Conservation (phyloP, 2,888 invertebrate genomes). For the Rhamnusium bicolor region DNA sequence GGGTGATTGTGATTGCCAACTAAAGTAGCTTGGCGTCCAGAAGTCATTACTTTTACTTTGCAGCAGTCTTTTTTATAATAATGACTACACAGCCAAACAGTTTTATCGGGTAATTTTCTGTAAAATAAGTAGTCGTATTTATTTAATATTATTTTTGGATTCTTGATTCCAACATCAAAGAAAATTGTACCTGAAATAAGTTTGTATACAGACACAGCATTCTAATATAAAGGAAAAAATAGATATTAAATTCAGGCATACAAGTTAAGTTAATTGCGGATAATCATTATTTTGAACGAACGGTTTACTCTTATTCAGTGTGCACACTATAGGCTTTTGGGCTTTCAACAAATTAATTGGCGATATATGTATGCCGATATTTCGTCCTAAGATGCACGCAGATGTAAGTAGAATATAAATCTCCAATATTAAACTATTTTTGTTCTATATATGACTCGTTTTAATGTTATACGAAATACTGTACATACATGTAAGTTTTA, state of each 20-base stretch:
- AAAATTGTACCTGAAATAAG: slow-evolving; percentile 55
- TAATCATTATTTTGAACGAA: too few species aligned
- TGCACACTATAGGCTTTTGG: too few species aligned
- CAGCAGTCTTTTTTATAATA: slow-evolving; percentile 56
- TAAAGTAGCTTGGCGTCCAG: slow-evolving; percentile 52
- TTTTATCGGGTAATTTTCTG: slow-evolving; percentile 39
- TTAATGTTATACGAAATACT: too few species aligned
- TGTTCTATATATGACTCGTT: too few species aligned
- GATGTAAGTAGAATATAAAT: too few species aligned
- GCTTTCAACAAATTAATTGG: too few species aligned
- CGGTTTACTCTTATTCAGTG: too few species aligned
- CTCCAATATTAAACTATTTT: too few species aligned
- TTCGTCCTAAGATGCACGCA: too few species aligned
- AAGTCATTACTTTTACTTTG: slow-evolving; percentile 53
- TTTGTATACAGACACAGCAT: slow-evolving; percentile 3
- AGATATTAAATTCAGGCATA: background rate
- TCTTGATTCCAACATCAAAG: slow-evolving; percentile 53
- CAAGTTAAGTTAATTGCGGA: background rate
- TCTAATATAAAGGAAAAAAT: background rate
- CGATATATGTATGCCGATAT: too few species aligned
- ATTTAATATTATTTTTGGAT: slow-evolving; percentile 59
- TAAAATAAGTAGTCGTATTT: slow-evolving; percentile 51
- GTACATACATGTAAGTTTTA: too few species aligned
- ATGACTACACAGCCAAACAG: slow-evolving; percentile 47
- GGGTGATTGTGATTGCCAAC: slow-evolving; percentile 37